phyloP scores from a whole-genome alignment of 2,113 vertebrate species.

The Dolichotis patagonum region DNA sequence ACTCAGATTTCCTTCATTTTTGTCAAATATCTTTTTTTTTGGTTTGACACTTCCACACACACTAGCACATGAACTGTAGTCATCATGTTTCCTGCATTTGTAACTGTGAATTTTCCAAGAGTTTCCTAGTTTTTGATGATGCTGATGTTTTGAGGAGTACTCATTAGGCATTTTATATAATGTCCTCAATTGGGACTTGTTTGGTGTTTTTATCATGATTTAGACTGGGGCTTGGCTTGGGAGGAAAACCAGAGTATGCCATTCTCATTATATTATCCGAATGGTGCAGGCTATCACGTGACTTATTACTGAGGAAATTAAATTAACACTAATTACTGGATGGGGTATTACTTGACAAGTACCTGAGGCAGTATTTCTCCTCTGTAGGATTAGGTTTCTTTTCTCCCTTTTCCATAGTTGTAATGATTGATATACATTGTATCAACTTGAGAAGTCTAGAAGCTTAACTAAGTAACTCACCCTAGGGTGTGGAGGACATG shows the following conservation, averaged over 20 bases:
- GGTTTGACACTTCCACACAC: background rate
- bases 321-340: background rate
- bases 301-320: background rate
- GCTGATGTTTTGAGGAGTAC: background rate
- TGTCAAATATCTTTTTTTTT: background rate
- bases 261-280: background rate
- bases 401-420: background rate
- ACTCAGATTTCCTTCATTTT: slow-evolving; percentile 22
- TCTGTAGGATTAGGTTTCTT: background rate
- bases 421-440: no score
- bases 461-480: no score
- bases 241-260: background rate
- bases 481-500: no score
- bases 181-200: background rate
- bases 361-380: background rate
- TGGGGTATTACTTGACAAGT: background rate
- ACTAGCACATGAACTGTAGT: background rate
- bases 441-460: no score
- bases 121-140: background rate
- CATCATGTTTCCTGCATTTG: background rate
- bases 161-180: background rate
- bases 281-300: background rate
- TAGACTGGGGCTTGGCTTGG: background rate
- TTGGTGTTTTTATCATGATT: background rate
- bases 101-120: background rate